phyloP scores from a whole-genome alignment of 2,797 vertebrate genomes.

The Leptodactylus fallax region DNA sequence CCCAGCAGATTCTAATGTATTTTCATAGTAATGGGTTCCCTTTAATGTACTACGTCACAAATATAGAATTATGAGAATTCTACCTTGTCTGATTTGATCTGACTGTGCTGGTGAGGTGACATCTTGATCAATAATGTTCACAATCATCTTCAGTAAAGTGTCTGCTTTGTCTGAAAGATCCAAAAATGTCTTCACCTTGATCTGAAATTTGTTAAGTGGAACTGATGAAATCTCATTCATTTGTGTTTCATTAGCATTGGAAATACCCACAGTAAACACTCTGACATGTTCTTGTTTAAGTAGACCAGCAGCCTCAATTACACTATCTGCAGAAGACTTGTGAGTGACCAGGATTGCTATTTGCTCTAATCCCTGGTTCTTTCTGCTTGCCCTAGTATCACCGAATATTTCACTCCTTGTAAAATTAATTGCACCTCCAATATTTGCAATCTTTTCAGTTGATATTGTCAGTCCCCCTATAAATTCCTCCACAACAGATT shows the following conservation, averaged over 20 bases:
- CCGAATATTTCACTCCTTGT: conserved; percentile 64
- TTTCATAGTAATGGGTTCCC: too few relatives aligned
- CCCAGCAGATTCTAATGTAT: too few relatives aligned
- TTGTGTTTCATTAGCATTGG: conserved; percentile 64
- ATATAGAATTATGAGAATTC: neutral
- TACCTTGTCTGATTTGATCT: conserved; percentile 68
- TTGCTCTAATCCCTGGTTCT: conserved; percentile 67
- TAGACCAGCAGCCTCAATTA: conserved; percentile 30
- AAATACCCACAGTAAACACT: conserved; percentile 65
- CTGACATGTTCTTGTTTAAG: conserved; percentile 63
- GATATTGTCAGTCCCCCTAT: conserved; percentile 56
- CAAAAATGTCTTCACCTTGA: conserved; percentile 59
- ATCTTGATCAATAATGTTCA: conserved; percentile 65
- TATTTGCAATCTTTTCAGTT: conserved; percentile 60
- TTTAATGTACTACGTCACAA: too few relatives aligned
- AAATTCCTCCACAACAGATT: conserved; percentile 59
- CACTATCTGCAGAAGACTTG: conserved; percentile 63
- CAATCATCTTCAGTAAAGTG: conserved; percentile 68
- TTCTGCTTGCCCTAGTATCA: conserved; percentile 59
- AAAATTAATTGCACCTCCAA: conserved; percentile 64
- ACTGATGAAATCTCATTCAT: conserved; percentile 67
- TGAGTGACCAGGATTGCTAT: conserved; percentile 68
- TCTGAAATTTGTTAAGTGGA: conserved; percentile 52
- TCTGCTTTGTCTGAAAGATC: conserved; percentile 54
- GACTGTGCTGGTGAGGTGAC: conserved; percentile 42